phyloP scores from a whole-genome alignment of 92 coral and sea anemone genomes.

The Paragorgia papillata region DNA sequence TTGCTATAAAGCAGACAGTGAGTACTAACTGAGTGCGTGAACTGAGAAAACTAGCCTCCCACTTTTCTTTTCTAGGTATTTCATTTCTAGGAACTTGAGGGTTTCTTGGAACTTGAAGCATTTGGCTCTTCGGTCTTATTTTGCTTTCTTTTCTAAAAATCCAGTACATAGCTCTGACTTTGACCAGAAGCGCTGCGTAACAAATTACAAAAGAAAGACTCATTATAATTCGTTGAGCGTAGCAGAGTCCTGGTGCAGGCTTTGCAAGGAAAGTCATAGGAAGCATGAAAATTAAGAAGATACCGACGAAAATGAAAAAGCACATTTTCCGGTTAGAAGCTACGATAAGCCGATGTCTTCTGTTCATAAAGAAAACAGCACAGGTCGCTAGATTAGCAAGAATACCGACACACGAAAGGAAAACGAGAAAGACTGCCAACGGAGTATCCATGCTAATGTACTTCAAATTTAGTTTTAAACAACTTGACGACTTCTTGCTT shows the following conservation, averaged over 20 bases:
- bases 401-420: slow-evolving; percentile 52
- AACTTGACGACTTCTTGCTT: slow-evolving; percentile 29
- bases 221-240: slow-evolving; percentile 61
- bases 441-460: slow-evolving; percentile 62
- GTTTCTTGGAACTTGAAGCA: too few relatives aligned
- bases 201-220: slow-evolving; percentile 69
- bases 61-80: too few relatives aligned
- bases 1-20: slow-evolving; percentile 62
- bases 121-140: too few relatives aligned
- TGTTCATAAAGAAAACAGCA: slow-evolving; percentile 49
- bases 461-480: slow-evolving; percentile 55
- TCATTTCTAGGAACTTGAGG: too few relatives aligned
- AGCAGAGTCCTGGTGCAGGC: slow-evolving; percentile 63
- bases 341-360: slow-evolving; percentile 69
- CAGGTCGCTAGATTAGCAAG: slow-evolving; percentile 52
- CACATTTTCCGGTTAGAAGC: slow-evolving; percentile 83
- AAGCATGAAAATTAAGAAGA: slow-evolving; percentile 61
- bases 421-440: slow-evolving; percentile 39
- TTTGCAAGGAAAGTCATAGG: slow-evolving; percentile 59
- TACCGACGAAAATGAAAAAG: slow-evolving; percentile 65
- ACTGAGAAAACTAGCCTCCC: too few relatives aligned
- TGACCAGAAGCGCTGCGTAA: slow-evolving; percentile 83
- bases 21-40: slow-evolving; percentile 73
- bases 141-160: slow-evolving; percentile 65
- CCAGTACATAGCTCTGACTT: slow-evolving; percentile 80